Percentiles rank a stretch among this genome's conserved stretches.
These are phyloP conservation scores for Mylabris sibirica DNA, from an alignment of 2,888 invertebrate species.

Conservation along the genomic window DNA sequence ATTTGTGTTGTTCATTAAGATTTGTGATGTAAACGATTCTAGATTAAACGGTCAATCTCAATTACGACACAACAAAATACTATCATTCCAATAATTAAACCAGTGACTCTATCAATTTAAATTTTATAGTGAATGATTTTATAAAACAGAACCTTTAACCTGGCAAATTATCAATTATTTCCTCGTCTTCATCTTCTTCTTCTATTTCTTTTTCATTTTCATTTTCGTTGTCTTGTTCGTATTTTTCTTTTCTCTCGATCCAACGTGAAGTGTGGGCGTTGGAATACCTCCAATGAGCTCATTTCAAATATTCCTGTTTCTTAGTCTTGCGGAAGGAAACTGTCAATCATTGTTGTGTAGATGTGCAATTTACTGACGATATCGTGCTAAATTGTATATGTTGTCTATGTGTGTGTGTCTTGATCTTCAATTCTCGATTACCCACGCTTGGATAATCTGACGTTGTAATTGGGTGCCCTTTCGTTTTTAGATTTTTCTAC, in stretches of 20 bases:
- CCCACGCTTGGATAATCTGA: constrained; percentile 53
- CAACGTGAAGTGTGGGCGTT: constrained; percentile 17
- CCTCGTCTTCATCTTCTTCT: not conserved
- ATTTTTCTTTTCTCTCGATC: too few species aligned
- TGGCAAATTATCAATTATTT: not conserved
- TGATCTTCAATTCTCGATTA: constrained; percentile 39
- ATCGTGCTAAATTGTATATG: constrained; percentile 42
- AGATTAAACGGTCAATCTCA: constrained; percentile 5
- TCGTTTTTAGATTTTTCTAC: constrained; percentile 45
- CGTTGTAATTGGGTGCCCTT: constrained; percentile 56
- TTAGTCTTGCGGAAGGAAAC: constrained; percentile 55
- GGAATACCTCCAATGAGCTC: constrained; percentile 26
- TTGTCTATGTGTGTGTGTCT: constrained; percentile 4
- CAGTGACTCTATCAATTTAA: not conserved
- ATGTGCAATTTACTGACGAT: constrained; percentile 55
- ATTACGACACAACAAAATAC: constrained; percentile 3
- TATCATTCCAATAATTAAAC: not conserved
- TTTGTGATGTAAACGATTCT: not conserved
- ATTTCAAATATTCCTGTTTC: constrained; percentile 19
- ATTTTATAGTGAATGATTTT: not conserved
- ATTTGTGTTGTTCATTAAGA: constrained; percentile 8
- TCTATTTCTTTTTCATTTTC: not conserved
- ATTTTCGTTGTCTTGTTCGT: too few species aligned
- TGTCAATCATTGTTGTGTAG: constrained; percentile 54
- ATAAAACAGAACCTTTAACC: not conserved